Base-by-base conservation (phyloP, 2,797 vertebrate genomes). In the Crocodylus rhombifer region DNA sequence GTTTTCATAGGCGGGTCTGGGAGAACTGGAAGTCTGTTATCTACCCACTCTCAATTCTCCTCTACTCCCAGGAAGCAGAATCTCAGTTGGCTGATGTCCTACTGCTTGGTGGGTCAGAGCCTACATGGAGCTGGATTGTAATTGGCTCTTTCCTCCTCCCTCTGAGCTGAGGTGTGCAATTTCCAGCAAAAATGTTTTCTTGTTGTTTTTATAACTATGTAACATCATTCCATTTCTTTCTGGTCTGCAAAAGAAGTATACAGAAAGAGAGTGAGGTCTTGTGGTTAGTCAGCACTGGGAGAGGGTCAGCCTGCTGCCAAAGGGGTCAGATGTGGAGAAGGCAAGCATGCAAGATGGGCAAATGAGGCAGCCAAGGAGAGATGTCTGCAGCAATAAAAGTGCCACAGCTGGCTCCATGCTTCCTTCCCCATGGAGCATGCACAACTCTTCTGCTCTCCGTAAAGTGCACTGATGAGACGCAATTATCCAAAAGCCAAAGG, bases 321-420 rank as follows among this genome's bases (percentile, higher is more conserved):
- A 10, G 33, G 13, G 21, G 62, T 21, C 20, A 14, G n/a, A 25
- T 23, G 20, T 15, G 16, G 73, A 51, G 16, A 57, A 21, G 10
- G 8, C 30, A 28, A 56, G 21, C 9, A 5, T 14, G 56, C 30
- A 28, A 26, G 26, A 74, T 8, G 26, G n/a, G 55, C 55, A 14
- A 4, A 9, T 3, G 56, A n/a, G 4, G 30, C 58, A 56, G 78
- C 57, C 1, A 3, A 0, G 0, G 55, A 1, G 0, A 2, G 25
- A 3, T 11, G 42, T 51, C 42, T 51, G 61, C 10, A 62, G 61
- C 23, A 61, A 61, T 23, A 23, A 9, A 61, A 61, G 61, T 26
- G 14, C 21, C 69, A 36, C 21, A 8, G 14, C 69, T 51, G 4
- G 14, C 26, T 64, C 17, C 1, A 33, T 2, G 3, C 79, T 28